phyloP scores from a whole-genome alignment of 2,113 vertebrate genomes.

The Candoia aspera region DNA sequence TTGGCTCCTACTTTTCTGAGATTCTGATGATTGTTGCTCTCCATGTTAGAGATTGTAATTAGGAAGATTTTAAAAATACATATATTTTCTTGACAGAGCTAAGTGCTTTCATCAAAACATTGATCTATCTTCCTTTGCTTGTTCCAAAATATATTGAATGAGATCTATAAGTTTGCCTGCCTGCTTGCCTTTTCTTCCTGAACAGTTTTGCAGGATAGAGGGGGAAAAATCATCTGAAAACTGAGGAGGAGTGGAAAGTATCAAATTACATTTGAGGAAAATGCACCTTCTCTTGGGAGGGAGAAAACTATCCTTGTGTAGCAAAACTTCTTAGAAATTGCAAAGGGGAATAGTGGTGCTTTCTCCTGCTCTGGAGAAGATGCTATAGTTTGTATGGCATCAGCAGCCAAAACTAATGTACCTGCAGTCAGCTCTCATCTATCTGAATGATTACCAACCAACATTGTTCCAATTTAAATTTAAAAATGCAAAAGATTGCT shows the following conservation, averaged over 20 bases:
- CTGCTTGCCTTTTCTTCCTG: not conserved
- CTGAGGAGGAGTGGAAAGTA: not conserved
- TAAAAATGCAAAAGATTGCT: not conserved
- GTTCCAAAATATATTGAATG: not conserved
- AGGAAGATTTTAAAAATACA: not conserved
- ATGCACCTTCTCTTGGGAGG: not conserved
- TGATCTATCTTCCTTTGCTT: not conserved
- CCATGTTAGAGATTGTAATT: not conserved
- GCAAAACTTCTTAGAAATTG: not conserved
- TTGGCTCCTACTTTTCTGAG: not conserved
- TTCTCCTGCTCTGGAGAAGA: not conserved
- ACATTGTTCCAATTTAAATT: not conserved
- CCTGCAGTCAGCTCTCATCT: not conserved
- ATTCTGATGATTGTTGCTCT: not conserved
- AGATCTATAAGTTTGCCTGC: not conserved
- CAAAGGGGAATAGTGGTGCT: not conserved
- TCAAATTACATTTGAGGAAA: not conserved
- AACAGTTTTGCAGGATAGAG: not conserved
- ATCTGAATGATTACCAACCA: not conserved
- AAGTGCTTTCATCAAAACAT: not conserved
- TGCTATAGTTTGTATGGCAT: not conserved
- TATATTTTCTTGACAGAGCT: not conserved
- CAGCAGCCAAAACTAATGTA: not conserved
- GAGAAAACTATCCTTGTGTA: not conserved
- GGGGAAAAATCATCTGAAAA: not conserved